Evolutionary conservation across 2,888 invertebrate genomes (phyloP), one percentile per base, ranked within the genome.

Genomic region (Anthrax anthrax): DNA sequence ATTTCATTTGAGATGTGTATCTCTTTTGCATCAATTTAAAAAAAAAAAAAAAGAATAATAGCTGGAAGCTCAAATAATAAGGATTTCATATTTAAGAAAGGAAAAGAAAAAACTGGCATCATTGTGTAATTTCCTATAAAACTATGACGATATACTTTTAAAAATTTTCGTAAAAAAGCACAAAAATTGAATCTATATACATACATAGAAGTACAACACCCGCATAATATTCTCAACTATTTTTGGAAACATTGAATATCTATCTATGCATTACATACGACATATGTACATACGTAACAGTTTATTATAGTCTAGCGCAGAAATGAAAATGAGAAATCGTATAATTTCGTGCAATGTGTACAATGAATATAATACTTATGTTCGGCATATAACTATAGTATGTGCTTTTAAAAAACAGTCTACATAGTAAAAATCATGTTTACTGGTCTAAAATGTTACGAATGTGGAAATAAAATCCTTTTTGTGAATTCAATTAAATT

Each of bases 21-120:
- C 46, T 46, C 46, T 46, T 9, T 23, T 46, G 46, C 46, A 46
- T 46, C 42, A 42, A 46, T 40, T 41, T 46, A 23, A 6, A 23
- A 32, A 12, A 32, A 32, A 32, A 32, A 32, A 9, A 12, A 12
- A 32, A 46, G 46, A 41, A 46, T 41, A 46, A 46, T 37, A 36
- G 37, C 41, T 41, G 29, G 37, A 41, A 40, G 29, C 29, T 32
- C 13, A 12, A 32, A 32, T 32, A 1, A 32, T 12, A 32, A 12
- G 29, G 3, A 27, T 27, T 27, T 27, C 5, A 27, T 6, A 23
- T 23, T 23, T 23, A 4, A 8, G 23, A 23, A 23, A 23, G 23
- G 8, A 23, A 23, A 23, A 23, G 8, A 6, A 23, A 23, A 6
- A 32, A 32, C 13, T 12, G 29, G 29, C 29, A 12, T 8, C 13